These are phyloP conservation scores for Hirtodrosophila alboralis DNA, from an alignment of 2,888 invertebrate species.

Conservation along the genomic window DNA sequence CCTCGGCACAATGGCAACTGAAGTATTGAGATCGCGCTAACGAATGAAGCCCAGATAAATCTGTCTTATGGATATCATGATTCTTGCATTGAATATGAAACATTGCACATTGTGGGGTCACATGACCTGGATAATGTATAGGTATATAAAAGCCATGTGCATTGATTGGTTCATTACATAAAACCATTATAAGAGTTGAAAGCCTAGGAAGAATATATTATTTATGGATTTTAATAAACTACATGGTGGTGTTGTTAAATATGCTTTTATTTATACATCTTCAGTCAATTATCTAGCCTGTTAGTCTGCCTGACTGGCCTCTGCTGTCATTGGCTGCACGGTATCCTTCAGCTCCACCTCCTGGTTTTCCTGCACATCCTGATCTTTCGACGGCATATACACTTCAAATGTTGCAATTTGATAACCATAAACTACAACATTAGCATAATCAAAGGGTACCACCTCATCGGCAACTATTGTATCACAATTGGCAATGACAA, in stretches of 20 bases:
- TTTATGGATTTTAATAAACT: too few species aligned
- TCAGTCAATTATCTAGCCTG: too few species aligned
- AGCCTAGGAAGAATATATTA: too few species aligned
- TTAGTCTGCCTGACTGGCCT: too few species aligned
- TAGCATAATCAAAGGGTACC: slow-evolving; percentile 23
- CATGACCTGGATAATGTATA: neutral
- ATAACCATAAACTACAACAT: slow-evolving; percentile 44
- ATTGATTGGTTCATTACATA: too few species aligned
- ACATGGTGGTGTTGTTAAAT: too few species aligned
- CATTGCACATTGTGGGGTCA: slow-evolving; percentile 19
- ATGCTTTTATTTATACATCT: too few species aligned
- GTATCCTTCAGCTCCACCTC: neutral
- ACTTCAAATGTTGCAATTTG: slow-evolving; percentile 32
- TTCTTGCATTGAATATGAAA: slow-evolving; percentile 11
- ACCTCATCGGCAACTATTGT: slow-evolving; percentile 3
- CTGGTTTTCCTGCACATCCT: neutral
- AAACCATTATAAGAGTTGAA: too few species aligned
- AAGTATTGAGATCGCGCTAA: neutral
- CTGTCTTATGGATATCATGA: slow-evolving; percentile 23
- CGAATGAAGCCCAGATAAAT: slow-evolving; percentile 28
- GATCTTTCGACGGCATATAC: slow-evolving; percentile 9
- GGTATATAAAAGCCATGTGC: neutral
- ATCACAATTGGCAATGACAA: slow-evolving; percentile 45
- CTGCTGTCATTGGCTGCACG: neutral
- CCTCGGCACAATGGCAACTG: slow-evolving; percentile 18